Percentiles rank a stretch among this genome's conserved stretches.
These are phyloP conservation scores for Xanthia icteritia DNA, from an alignment of 2,888 invertebrate genomes.

Conservation along the genomic window DNA sequence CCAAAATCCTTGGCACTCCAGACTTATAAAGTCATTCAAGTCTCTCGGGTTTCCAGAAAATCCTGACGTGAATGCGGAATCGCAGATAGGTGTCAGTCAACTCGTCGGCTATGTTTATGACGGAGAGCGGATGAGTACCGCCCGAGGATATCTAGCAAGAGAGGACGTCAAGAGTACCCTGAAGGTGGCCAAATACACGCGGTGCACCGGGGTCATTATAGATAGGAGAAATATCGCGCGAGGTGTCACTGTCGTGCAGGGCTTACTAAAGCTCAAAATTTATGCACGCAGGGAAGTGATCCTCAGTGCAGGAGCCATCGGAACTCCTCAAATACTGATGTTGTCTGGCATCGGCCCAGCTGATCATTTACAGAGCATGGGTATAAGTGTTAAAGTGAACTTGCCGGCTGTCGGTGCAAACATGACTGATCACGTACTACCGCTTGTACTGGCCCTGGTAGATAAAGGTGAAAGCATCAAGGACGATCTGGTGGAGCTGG, in stretches of 20 bases:
- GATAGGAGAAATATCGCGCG: constrained; percentile 69
- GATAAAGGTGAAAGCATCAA: constrained; percentile 56
- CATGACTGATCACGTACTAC: constrained; percentile 77
- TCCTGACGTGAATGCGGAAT: constrained; percentile 76
- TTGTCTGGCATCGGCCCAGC: constrained; percentile 80
- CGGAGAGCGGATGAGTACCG: constrained; percentile 78
- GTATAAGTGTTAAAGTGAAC: constrained; percentile 71
- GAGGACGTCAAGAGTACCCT: constrained; percentile 69
- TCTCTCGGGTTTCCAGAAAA: constrained; percentile 75
- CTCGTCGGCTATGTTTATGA: constrained; percentile 74
- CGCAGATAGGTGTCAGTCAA: constrained; percentile 78
- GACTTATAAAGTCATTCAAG: constrained; percentile 70
- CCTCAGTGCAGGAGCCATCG: constrained; percentile 79
- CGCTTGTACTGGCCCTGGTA: constrained; percentile 71
- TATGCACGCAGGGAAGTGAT: constrained; percentile 78
- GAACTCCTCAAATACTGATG: constrained; percentile 80
- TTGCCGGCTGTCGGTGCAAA: constrained; percentile 77
- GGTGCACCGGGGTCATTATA: constrained; percentile 77
- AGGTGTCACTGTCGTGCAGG: constrained; percentile 73
- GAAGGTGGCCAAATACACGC: constrained; percentile 73
- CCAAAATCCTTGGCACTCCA: constrained; percentile 76
- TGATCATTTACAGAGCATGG: constrained; percentile 71
- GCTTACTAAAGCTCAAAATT: constrained; percentile 56
- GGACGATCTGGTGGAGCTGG: constrained; percentile 44
- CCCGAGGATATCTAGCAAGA: constrained; percentile 75